These are phyloP conservation scores for Cephus pygmeus DNA, from an alignment of 2,888 invertebrate species.

Conservation along the genomic window DNA sequence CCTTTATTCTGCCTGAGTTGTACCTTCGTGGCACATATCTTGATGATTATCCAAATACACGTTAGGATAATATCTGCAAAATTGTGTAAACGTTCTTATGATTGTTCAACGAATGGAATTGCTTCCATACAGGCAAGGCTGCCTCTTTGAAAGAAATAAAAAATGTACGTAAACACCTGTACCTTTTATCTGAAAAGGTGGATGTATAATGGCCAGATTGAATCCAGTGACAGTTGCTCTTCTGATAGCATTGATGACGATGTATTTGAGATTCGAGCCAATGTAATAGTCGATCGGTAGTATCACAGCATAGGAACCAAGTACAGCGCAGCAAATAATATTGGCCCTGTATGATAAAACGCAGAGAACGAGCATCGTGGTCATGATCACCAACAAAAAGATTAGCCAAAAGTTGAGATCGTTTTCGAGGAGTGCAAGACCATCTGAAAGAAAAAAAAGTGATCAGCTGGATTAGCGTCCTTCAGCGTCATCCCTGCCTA, in stretches of 20 bases:
- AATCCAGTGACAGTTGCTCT: constrained; percentile 73
- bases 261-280: constrained; percentile 76
- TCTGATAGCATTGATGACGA: constrained; percentile 75
- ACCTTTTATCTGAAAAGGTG: constrained; percentile 74
- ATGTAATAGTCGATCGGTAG: constrained; percentile 74
- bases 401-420: constrained; percentile 75
- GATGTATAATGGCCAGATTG: constrained; percentile 70
- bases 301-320: constrained; percentile 74
- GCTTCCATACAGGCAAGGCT: background rate
- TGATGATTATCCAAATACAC: constrained; percentile 70
- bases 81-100: background rate
- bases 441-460: constrained; percentile 62
- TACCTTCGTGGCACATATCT: constrained; percentile 68
- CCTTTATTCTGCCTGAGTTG: constrained; percentile 71
- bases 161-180: constrained; percentile 35
- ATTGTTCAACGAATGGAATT: background rate
- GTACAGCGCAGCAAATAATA: constrained; percentile 73
- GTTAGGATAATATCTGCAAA: constrained; percentile 71
- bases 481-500: background rate
- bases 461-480: constrained; percentile 15
- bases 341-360: constrained; percentile 70
- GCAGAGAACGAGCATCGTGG: constrained; percentile 68
- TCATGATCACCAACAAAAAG: constrained; percentile 69
- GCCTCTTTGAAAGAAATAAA: background rate
- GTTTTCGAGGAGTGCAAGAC: constrained; percentile 65